A percentile compares a stretch with the other conserved stretches of the same genome.
phyloP scores from a whole-genome alignment of 1,140 invertebrate species.

The Neodiprion lecontei region DNA sequence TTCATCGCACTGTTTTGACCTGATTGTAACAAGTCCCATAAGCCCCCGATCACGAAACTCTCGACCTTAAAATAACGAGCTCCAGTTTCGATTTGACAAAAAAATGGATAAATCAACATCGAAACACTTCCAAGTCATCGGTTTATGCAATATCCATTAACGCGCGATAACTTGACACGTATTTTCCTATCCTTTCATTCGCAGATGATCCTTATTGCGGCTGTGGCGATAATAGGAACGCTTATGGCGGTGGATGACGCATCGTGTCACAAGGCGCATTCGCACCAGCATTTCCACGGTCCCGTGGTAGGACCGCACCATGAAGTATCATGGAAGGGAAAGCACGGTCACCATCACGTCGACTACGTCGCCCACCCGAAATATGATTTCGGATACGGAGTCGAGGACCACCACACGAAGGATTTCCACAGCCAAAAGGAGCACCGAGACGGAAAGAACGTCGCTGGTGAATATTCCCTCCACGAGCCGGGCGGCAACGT shows the following conservation, averaged over 20 bases:
- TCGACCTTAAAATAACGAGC: too few species aligned
- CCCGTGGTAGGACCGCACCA: conserved; percentile 6
- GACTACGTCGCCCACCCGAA: conserved; percentile 23
- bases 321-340: conserved; percentile 1
- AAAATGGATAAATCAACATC: background rate
- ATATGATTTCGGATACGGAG: conserved; percentile 31
- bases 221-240: background rate
- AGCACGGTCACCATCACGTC: conserved; percentile 13
- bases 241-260: too few species aligned
- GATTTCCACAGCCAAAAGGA: conserved; percentile 34
- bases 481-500: conserved; percentile 81
- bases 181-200: background rate
- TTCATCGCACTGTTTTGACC: too few species aligned
- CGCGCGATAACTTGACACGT: background rate
- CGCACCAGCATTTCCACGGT: conserved; percentile 6
- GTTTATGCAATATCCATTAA: background rate
- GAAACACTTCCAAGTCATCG: background rate
- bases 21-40: too few species aligned
- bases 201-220: background rate
- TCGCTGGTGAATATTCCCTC: conserved; percentile 49
- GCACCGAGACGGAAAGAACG: conserved; percentile 33
- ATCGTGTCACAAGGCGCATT: conserved; percentile 4
- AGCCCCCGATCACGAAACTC: too few species aligned
- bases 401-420: conserved; percentile 37
- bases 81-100: too few species aligned